A percentile compares a stretch with the other conserved stretches of the same genome.
phyloP scores from a whole-genome alignment of 2,113 vertebrate species.

The Typhlomys cinereus region DNA sequence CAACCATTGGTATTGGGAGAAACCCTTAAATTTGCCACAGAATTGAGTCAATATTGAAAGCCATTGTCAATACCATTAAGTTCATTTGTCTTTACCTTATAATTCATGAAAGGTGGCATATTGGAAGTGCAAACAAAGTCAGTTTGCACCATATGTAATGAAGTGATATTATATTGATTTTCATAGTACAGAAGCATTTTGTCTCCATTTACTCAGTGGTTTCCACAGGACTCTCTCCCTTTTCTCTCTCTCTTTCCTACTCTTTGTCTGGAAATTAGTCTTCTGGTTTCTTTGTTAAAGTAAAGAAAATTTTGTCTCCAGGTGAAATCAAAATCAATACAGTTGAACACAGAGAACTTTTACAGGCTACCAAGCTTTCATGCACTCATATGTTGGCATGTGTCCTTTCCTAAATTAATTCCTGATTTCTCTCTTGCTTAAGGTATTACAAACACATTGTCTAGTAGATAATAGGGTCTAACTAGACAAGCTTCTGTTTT shows the following conservation, averaged over 20 bases:
- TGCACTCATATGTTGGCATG: conserved; percentile 14
- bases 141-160: rapidly evolving
- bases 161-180: background rate
- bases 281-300: conserved; percentile 27
- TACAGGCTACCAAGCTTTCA: background rate
- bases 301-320: conserved; percentile 4
- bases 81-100: background rate
- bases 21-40: background rate
- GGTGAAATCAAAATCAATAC: conserved; percentile 71
- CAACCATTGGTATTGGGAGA: background rate
- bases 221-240: background rate
- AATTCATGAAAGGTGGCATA: background rate
- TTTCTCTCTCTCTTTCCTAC: background rate
- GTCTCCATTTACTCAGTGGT: background rate
- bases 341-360: background rate
- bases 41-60: background rate
- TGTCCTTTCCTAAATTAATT: conserved; percentile 49
- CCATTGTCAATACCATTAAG: background rate
- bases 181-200: background rate
- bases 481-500: conserved; percentile 59
- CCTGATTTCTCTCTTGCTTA: conserved; percentile 66
- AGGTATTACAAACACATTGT: conserved; percentile 38
- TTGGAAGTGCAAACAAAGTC: background rate
- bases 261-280: conserved; percentile 15
- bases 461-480: conserved; percentile 52